These are phyloP conservation scores for Pao palembangensis DNA, from an alignment of 2,113 vertebrate genomes.

Conservation along the genomic window DNA sequence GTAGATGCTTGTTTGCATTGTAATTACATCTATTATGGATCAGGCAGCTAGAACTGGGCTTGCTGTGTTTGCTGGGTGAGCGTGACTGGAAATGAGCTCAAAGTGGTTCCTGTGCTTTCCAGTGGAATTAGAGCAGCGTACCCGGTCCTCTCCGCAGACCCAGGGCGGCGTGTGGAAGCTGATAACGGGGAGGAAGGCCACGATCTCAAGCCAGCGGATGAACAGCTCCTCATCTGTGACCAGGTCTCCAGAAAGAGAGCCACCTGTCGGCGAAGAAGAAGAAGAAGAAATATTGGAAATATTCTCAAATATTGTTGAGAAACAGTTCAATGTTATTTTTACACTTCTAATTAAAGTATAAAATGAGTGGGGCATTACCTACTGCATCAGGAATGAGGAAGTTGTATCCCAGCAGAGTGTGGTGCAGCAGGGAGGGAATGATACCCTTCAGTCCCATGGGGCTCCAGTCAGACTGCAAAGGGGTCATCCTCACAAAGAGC, in stretches of 20 bases:
- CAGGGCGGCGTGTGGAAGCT: constrained; percentile 84
- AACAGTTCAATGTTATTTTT: background rate
- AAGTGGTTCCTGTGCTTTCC: background rate
- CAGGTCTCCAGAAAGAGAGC: constrained; percentile 71
- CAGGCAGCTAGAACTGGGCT: background rate
- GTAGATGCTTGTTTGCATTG: background rate
- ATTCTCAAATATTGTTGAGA: background rate
- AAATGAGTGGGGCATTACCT: constrained; percentile 73
- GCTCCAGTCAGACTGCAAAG: constrained; percentile 81
- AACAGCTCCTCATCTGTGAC: constrained; percentile 81
- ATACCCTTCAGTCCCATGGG: constrained; percentile 81
- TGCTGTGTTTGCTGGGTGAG: background rate
- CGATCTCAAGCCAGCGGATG: constrained; percentile 85
- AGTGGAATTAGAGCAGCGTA: constrained; percentile 30
- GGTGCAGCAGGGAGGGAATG: constrained; percentile 85
- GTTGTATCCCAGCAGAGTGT: constrained; percentile 88
- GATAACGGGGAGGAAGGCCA: constrained; percentile 86
- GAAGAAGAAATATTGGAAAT: background rate
- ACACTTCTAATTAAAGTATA: background rate
- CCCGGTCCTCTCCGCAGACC: constrained; percentile 79
- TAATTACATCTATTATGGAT: constrained; percentile 11
- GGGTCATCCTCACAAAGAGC: constrained; percentile 80
- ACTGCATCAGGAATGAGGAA: constrained; percentile 90
- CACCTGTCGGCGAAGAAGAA: constrained; percentile 69
- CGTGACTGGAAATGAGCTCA: background rate